Evolutionary conservation across 2,888 invertebrate genomes (phyloP), one percentile per base, ranked within the genome.

Genomic region (Melinaea menophilus): DNA sequence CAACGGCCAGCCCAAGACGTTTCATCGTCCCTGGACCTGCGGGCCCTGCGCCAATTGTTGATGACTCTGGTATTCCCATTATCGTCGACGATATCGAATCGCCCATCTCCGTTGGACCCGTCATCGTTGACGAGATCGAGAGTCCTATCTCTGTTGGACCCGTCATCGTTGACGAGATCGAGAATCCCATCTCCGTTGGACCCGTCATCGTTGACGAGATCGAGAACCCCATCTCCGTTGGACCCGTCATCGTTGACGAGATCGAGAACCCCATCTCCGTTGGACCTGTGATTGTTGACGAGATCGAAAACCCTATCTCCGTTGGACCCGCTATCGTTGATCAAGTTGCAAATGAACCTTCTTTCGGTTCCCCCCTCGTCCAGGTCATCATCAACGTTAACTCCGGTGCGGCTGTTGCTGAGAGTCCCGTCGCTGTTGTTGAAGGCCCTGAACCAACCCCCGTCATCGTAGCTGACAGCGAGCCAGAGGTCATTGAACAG

Each of bases 131-230:
- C 58, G 63, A 66, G 62, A 56, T 56, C 9, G 59, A 70, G 47
- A 47, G 37, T 5, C 64, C 67, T 13, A 58, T 72, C 57, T 56
- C 71, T 59, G 69, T 68, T 13, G 75, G 74, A 58, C 74, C 77
- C 69, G 65, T 62, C 13, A 73, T 79, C 61, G 56, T 67, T 46
- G 74, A 75, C 59, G 77, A 71, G 1, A 9, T 9, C 9, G 68
- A 71, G 61, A 58, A 65, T 67, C 76, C 77, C 60, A 71, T 79
- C 69, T 55, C 77, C 63, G 76, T 79, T 54, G 66, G 70, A 11
- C 75, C 80, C 69, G 80, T 69, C 11, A 72, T 80, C 59, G 69
- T 70, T 65, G 55, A 69, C 67, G 62, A 33, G 22, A 22, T 22
- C 35, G 5, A 11, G 2, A 48, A 48, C 2, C n/a, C 33, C 34